A percentile compares a stretch with the other conserved stretches of the same genome.
These are phyloP conservation scores for Apamea epomidion DNA, from an alignment of 2,888 invertebrate genomes.

Conservation along the genomic window DNA sequence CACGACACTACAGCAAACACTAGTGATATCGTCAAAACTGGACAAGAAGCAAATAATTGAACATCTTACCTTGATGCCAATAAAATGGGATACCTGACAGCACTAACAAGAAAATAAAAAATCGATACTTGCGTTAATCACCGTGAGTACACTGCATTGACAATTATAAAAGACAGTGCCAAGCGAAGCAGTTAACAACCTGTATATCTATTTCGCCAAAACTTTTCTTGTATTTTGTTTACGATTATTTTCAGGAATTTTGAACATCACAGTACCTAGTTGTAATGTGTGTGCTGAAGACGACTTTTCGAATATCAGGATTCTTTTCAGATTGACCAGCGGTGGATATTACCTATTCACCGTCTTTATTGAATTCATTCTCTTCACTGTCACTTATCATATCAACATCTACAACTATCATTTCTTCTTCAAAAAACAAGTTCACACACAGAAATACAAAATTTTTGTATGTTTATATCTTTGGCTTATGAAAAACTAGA, in stretches of 20 bases:
- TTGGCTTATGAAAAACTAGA: slow-evolving; percentile 61
- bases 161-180: background rate
- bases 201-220: background rate
- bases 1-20: slow-evolving; percentile 73
- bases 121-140: background rate
- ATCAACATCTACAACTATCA: slow-evolving; percentile 39
- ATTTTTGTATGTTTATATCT: slow-evolving; percentile 34
- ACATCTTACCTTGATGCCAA: background rate
- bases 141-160: background rate
- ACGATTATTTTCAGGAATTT: slow-evolving; percentile 33
- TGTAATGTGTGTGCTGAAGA: slow-evolving; percentile 14
- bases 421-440: slow-evolving; percentile 37
- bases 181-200: background rate
- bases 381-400: slow-evolving; percentile 44
- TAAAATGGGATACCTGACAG: background rate
- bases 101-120: background rate
- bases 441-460: slow-evolving; percentile 50
- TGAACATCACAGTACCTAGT: background rate
- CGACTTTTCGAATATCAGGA: slow-evolving; percentile 34
- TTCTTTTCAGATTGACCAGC: slow-evolving; percentile 40
- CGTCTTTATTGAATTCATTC: slow-evolving; percentile 18
- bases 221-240: slow-evolving; percentile 3
- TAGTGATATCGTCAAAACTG: slow-evolving; percentile 33
- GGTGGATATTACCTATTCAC: slow-evolving; percentile 11
- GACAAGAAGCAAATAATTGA: slow-evolving; percentile 17